These are phyloP conservation scores for Cryptotermes secundus DNA, from an alignment of 1,140 invertebrate species.

Conservation along the genomic window DNA sequence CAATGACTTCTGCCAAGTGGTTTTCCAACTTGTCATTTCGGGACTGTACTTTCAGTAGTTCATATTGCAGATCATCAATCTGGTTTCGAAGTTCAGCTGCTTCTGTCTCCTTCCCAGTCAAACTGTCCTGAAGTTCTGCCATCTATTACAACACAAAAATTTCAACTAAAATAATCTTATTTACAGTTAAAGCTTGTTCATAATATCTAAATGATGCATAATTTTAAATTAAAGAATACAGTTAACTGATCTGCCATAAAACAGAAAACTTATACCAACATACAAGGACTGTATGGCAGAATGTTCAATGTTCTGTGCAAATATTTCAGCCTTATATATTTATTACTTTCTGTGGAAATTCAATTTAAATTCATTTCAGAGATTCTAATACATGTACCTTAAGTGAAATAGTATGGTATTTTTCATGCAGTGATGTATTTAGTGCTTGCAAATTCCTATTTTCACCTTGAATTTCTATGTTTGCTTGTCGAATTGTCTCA, in stretches of 20 bases:
- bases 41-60: conserved; percentile 83
- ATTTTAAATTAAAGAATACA: no score
- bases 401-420: conserved; percentile 87
- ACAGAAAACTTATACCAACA: no score
- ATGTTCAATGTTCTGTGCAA: no score
- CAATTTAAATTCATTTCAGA: no score
- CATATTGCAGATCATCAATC: conserved; percentile 94
- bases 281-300: no score
- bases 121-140: conserved; percentile 86
- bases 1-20: conserved; percentile 83
- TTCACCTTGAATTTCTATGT: conserved; percentile 85
- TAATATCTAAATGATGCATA: no score
- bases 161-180: not conserved
- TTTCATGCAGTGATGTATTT: conserved; percentile 90
- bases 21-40: conserved; percentile 90
- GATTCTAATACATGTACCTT: conserved; percentile 55
- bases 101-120: conserved; percentile 89
- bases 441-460: conserved; percentile 89
- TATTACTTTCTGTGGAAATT: no score
- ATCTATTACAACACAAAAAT: conserved; percentile 54
- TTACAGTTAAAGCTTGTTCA: no score
- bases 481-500: conserved; percentile 77
- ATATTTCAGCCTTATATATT: no score
- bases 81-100: conserved; percentile 93
- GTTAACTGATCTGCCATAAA: no score